Evolutionary conservation across 2,797 vertebrate species (phyloP).

Genomic region (Enteromius fasciolatus): DNA sequence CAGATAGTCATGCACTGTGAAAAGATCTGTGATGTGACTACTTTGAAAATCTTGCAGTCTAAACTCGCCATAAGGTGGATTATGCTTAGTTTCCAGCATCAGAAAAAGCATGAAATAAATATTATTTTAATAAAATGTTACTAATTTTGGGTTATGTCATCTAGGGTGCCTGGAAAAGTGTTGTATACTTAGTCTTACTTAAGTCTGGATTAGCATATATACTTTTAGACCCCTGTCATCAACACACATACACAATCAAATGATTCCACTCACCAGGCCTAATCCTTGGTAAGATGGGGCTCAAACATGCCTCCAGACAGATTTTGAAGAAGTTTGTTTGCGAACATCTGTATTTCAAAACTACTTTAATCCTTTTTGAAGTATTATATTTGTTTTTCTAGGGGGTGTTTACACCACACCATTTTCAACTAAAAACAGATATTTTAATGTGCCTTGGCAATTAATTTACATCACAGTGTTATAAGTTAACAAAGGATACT

Average conservation of each 20-base stretch:
- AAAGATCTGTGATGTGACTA: no score
- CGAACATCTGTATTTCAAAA: not conserved
- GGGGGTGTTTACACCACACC: not conserved
- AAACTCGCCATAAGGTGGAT: not conserved
- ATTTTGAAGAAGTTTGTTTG: slow-evolving; percentile 1
- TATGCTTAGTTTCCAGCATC: not conserved
- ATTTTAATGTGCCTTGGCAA: not conserved
- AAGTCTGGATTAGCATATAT: not conserved
- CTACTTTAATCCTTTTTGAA: not conserved
- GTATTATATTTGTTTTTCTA: slow-evolving; percentile 8
- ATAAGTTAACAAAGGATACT: not conserved
- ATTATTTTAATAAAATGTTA: not conserved
- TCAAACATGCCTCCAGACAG: not conserved
- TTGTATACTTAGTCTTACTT: not conserved
- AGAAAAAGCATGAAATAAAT: not conserved
- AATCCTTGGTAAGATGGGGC: slow-evolving; percentile 31
- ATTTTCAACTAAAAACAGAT: not conserved
- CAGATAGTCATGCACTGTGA: no score
- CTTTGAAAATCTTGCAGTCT: no score
- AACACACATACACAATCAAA: slow-evolving; percentile 1
- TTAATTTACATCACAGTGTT: not conserved
- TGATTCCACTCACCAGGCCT: not conserved
- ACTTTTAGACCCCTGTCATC: not conserved
- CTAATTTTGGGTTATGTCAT: not conserved
- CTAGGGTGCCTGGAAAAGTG: not conserved